phyloP scores from a whole-genome alignment of 2,113 vertebrate species.

The Hiodon tergisus region DNA sequence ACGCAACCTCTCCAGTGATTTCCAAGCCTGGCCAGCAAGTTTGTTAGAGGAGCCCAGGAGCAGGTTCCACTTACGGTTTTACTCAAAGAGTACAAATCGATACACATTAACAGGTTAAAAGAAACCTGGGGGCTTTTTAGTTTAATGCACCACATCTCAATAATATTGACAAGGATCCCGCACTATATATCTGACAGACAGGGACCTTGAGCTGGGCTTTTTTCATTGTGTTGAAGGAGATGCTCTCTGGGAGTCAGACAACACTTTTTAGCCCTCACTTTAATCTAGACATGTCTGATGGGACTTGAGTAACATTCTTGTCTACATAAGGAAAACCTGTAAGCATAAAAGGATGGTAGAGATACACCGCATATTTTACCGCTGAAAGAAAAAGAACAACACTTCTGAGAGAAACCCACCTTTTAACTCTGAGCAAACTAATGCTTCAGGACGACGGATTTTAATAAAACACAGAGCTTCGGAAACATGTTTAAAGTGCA shows the following conservation, averaged over 20 bases:
- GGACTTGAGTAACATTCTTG: conserved; percentile 55
- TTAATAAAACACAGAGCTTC: not conserved
- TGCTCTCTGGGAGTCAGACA: conserved; percentile 41
- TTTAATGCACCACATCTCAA: conserved; percentile 58
- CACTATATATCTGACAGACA: conserved; percentile 54
- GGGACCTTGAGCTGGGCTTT: conserved; percentile 54
- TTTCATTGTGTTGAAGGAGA: conserved; percentile 52
- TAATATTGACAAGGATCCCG: conserved; percentile 54
- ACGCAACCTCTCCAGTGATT: conserved; percentile 16
- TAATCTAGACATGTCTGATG: conserved; percentile 65
- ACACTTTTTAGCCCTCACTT: conserved; percentile 55
- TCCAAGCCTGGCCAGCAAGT: conserved; percentile 17
- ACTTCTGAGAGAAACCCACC: conserved; percentile 26
- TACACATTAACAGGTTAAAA: conserved; percentile 74
- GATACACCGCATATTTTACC: conserved; percentile 40
- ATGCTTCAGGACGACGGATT: no score
- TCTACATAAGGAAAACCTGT: conserved; percentile 50
- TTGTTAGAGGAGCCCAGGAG: conserved; percentile 25
- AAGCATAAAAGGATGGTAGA: conserved; percentile 38
- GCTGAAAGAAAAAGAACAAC: conserved; percentile 43
- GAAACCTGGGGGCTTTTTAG: conserved; percentile 51
- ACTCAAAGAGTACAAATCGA: conserved; percentile 62
- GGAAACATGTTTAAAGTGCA: no score
- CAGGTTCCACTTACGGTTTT: conserved; percentile 25
- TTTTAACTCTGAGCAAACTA: no score